Base-by-base conservation (phyloP, 2,888 invertebrate species). In the Parelbella ahira region DNA sequence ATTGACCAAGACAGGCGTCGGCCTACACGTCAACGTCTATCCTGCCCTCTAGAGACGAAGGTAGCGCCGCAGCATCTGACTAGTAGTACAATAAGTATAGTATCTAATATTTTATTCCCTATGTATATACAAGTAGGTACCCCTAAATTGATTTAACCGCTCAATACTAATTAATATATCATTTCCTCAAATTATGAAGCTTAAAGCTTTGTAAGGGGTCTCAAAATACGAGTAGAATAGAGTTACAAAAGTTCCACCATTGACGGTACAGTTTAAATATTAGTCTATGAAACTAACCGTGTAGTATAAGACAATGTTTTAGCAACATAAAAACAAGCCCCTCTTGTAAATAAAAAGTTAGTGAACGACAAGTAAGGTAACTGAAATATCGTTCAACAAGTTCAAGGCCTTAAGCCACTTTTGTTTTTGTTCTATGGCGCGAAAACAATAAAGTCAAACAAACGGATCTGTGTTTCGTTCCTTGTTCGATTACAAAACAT, bases 121-220 rank as follows among this genome's bases (percentile, higher is more conserved):
- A 53, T 44, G 60, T 77, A 81, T 80, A 63, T 80, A 83, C 80
- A 81, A 2, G 4, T 4, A 15, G 59, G 20, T 63, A 73, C 58
- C 62, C 67, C 75, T 77, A 77, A 63, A 64, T 54, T 51, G 53
- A 53, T 51, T 58, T 58, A 70, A 76, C 69, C 77, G 73, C 69
- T 73, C 73, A 72, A 54, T 58, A 54, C 47, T 51, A 38, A 24
- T 15, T 18, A 24, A 10, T 30, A 30, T 9, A 30, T 23, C 7
- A 30, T 38, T 29, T 29, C 23, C 24, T 13, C 33, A 41, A 41
- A 41, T 41, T 13, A 41, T 33, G 25, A 27, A 33, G 27, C 33
- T 41, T 41, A 41, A 41, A 41, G 41, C 41, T 41, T 33, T 33
- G 41, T 33, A 33, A 41, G 33, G 41, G 41, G 41, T 41, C 27